These are phyloP conservation scores for Saimiri boliviensis DNA, from an alignment of 2,113 vertebrate species.

Conservation along the genomic window DNA sequence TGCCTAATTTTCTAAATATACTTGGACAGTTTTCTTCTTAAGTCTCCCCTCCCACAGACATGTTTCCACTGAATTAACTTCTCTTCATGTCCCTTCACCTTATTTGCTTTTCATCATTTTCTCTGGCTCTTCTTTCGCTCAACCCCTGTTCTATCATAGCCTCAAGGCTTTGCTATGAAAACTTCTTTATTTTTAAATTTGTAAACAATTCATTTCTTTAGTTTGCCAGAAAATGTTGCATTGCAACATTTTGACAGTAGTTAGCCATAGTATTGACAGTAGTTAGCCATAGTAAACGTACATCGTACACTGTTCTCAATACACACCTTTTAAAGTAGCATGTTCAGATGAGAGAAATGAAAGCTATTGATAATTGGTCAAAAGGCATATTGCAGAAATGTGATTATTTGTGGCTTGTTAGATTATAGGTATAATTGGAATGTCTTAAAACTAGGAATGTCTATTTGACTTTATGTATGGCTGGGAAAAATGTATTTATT, in stretches of 20 bases:
- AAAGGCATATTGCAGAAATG: not conserved
- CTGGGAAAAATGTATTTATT: not conserved
- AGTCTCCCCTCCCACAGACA: too few species aligned
- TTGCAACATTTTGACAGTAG: not conserved
- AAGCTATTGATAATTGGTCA: fast-evolving
- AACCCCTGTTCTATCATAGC: fast-evolving
- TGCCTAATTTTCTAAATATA: not conserved
- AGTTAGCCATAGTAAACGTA: not conserved
- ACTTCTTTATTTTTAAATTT: not conserved
- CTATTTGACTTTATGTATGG: not conserved
- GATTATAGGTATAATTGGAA: not conserved
- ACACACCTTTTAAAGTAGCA: fast-evolving
- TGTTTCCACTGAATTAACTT: not conserved
- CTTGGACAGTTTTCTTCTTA: fast-evolving
- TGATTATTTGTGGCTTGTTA: not conserved
- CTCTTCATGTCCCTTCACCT: fast-evolving
- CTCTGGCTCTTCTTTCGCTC: too few species aligned
- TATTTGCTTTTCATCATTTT: fast-evolving
- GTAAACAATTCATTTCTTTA: not conserved
- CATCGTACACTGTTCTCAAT: fast-evolving
- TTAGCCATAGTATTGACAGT: too few species aligned
- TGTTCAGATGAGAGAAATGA: not conserved
- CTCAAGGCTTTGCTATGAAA: not conserved
- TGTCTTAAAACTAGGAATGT: not conserved
- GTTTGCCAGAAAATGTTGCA: not conserved